Evolutionary conservation across 1,140 invertebrate genomes (phyloP), one percentile per base, ranked within the genome.

Genomic region (Pararge aegeria): DNA sequence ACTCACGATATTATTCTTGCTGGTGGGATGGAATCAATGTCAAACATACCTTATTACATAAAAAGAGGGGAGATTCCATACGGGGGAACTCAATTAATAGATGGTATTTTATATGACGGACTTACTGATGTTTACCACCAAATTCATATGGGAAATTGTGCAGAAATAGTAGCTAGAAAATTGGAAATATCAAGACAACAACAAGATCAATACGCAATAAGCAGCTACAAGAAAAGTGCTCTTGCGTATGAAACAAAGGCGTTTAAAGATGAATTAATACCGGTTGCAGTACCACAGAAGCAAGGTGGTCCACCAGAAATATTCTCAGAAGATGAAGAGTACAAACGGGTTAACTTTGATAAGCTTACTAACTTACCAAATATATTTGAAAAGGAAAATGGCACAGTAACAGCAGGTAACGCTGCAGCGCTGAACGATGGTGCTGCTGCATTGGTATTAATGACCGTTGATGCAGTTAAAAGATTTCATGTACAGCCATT

Each of bases 11-110:
- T 97, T 1, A 95, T 99, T 66, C 91, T 98, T 37, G 98, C 98
- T 59, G 99, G 98, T 67, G 99, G 99, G 51, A 99, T 98, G 96
- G 98, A 99, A 91, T 98, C 97, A 53, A 99, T 99, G 98, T 99
- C 97, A 2, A 99, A 99, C 93, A 97, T 98, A n/a, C 98, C 99
- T n/a, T 99, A 94, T 90, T 99, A 99, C 84, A 80, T 99, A 87
- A 93, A 93, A 70, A 90, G 98, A 76, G 98, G 96, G 27, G 93
- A 94, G 75, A 97, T 95, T 46, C 92, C 95, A 13, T 99, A 99
- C 90, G 99, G 99, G 50, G 98, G 98, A 10, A 91, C 98, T n/a
- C 94, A 95, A 70, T 90, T 99, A 16, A 91, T 90, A 12, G 99
- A 99, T 92, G 98, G 97, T 34, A 98, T 99, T 73, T 95, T 99